Evolutionary conservation across 2,888 invertebrate genomes (phyloP).

Genomic region (Drosophila gaucha): DNA sequence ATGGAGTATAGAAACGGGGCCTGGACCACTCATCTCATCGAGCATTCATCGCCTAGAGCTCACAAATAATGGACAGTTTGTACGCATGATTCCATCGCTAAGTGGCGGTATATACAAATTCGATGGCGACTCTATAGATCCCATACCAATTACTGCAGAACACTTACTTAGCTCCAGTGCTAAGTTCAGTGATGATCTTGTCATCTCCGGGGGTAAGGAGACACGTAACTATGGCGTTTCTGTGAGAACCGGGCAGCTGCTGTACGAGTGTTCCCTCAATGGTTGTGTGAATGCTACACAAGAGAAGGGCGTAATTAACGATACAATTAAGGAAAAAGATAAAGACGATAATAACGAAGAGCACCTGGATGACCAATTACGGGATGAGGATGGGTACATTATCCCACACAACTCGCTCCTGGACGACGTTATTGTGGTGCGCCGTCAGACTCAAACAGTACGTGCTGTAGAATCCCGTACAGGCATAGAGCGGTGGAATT

Average conservation of each 20-base stretch:
- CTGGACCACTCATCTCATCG: slow-evolving; percentile 92
- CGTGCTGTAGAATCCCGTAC: slow-evolving; percentile 94
- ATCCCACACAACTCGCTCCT: slow-evolving; percentile 79
- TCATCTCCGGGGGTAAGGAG: slow-evolving; percentile 95
- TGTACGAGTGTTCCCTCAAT: slow-evolving; percentile 91
- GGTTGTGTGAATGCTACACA: slow-evolving; percentile 90
- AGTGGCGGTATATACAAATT: slow-evolving; percentile 96
- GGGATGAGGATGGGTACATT: slow-evolving; percentile 55
- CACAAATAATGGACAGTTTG: slow-evolving; percentile 93
- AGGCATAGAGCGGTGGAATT: slow-evolving; percentile 97
- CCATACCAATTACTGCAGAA: slow-evolving; percentile 94
- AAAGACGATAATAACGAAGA: slow-evolving; percentile 13
- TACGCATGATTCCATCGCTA: slow-evolving; percentile 96
- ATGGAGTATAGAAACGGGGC: slow-evolving; percentile 93
- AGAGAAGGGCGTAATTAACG: slow-evolving; percentile 68
- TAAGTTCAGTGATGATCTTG: slow-evolving; percentile 93
- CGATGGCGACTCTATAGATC: slow-evolving; percentile 94
- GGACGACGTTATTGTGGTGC: slow-evolving; percentile 90
- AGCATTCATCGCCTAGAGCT: slow-evolving; percentile 95
- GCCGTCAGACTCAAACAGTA: slow-evolving; percentile 93
- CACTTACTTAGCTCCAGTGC: slow-evolving; percentile 94
- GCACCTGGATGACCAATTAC: slow-evolving; percentile 39
- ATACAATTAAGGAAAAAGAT: slow-evolving; percentile 43
- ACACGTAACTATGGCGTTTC: slow-evolving; percentile 94
- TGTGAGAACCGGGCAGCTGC: slow-evolving; percentile 88